phyloP scores from a whole-genome alignment of 2,797 vertebrate species.

The Pipistrellus pipistrellus region DNA sequence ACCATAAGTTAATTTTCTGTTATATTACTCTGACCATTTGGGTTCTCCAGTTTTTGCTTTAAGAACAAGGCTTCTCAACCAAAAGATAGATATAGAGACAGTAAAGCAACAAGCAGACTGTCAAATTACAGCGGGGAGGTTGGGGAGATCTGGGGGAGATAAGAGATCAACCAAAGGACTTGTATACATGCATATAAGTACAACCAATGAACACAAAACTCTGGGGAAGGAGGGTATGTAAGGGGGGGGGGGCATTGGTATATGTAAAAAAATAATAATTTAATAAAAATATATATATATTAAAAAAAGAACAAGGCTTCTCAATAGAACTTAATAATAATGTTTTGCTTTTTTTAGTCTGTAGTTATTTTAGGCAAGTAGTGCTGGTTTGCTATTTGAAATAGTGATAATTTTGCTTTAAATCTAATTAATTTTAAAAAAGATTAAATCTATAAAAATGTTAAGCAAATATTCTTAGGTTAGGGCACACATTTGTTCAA shows the following conservation, averaged over 20 bases:
- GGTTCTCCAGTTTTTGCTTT: neutral
- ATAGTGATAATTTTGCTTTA: neutral
- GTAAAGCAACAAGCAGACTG: no score
- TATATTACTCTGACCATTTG: neutral
- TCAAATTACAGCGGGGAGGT: no score
- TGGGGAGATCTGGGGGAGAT: no score
- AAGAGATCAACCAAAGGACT: no score
- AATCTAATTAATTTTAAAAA: conserved; percentile 4
- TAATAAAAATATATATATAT: no score
- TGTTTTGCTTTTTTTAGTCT: conserved; percentile 7
- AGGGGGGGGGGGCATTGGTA: no score
- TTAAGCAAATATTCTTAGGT: neutral
- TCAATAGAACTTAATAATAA: conserved; percentile 26
- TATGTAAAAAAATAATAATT: no score
- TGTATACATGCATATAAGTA: no score
- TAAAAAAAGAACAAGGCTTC: neutral
- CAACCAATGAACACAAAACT: no score
- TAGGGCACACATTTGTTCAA: neutral
- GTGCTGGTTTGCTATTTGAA: conserved; percentile 17
- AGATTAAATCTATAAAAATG: neutral
- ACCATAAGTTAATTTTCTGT: neutral
- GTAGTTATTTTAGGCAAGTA: neutral
- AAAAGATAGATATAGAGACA: no score
- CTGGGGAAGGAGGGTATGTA: no score
- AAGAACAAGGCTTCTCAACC: neutral